These are phyloP conservation scores for Harpagus bidentatus DNA, from an alignment of 2,113 vertebrate genomes.

Conservation along the genomic window DNA sequence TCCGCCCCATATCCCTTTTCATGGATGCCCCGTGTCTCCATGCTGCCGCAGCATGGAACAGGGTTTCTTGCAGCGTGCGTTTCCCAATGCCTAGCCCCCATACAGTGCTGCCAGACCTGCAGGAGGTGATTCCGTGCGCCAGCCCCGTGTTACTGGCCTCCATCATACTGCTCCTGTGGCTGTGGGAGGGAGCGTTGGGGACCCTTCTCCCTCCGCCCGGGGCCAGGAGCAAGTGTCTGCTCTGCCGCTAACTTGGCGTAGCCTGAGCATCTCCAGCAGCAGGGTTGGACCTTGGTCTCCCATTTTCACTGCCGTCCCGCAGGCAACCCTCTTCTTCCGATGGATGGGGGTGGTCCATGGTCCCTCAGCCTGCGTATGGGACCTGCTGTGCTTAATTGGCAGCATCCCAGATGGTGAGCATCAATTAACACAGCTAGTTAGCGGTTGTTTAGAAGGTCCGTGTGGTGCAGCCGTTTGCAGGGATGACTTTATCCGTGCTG, in stretches of 20 bases:
- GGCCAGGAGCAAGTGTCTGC: background rate
- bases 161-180: background rate
- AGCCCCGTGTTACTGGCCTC: background rate
- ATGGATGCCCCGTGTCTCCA: background rate
- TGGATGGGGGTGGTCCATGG: background rate
- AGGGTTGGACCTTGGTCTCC: background rate
- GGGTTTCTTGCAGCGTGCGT: background rate
- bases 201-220: background rate
- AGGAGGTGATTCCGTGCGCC: background rate
- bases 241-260: background rate
- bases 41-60: background rate
- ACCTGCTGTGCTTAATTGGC: background rate
- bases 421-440: background rate
- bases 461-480: background rate
- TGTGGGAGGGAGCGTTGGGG: background rate
- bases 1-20: background rate
- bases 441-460: background rate
- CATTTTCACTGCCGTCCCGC: fast-evolving
- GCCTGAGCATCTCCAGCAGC: background rate
- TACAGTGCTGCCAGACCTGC: background rate
- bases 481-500: background rate
- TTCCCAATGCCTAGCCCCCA: fast-evolving
- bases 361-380: background rate
- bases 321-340: background rate
- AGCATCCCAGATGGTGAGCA: background rate